These are phyloP conservation scores for Drosophila serrata DNA, from an alignment of 1,140 invertebrate species.

Conservation along the genomic window DNA sequence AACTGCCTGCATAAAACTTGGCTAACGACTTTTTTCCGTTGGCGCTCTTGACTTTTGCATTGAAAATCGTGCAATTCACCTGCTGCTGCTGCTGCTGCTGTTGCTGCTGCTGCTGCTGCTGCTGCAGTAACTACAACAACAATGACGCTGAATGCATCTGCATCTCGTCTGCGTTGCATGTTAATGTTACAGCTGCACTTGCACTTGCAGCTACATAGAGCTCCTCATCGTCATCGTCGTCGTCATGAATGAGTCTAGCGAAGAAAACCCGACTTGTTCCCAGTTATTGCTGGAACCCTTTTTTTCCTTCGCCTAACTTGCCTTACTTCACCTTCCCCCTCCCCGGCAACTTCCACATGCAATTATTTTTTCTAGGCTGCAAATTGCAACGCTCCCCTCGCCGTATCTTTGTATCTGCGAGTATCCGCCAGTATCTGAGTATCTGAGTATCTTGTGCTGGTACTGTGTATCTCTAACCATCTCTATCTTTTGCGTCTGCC, in stretches of 20 bases:
- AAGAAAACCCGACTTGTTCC: constrained; percentile 45
- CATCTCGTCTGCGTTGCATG: constrained; percentile 77
- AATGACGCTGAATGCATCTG: constrained; percentile 78
- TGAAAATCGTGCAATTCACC: constrained; percentile 85
- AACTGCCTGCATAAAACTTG: constrained; percentile 78
- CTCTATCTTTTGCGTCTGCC: constrained; percentile 29
- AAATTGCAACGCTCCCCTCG: constrained; percentile 68
- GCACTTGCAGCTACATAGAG: constrained; percentile 70
- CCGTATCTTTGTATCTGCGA: constrained; percentile 26
- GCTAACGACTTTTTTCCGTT: constrained; percentile 84
- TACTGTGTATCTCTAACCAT: constrained; percentile 24
- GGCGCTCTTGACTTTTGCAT: constrained; percentile 84
- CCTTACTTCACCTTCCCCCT: constrained; percentile 6
- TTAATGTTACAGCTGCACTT: constrained; percentile 83
- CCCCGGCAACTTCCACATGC: constrained; percentile 58
- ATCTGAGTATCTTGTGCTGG: constrained; percentile 10
- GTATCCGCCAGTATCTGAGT: constrained; percentile 23
- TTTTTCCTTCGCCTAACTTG: constrained; percentile 7
- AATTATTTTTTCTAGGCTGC: constrained; percentile 83
- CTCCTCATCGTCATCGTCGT: constrained; percentile 58
- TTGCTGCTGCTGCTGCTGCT: constrained; percentile 28
- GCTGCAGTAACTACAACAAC: constrained; percentile 55
- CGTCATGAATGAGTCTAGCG: constrained; percentile 75
- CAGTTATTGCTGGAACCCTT: constrained; percentile 25
- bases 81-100: constrained; percentile 71